Evolutionary conservation across 2,797 vertebrate species (phyloP).

Genomic region (Melanotaenia boesemani): DNA sequence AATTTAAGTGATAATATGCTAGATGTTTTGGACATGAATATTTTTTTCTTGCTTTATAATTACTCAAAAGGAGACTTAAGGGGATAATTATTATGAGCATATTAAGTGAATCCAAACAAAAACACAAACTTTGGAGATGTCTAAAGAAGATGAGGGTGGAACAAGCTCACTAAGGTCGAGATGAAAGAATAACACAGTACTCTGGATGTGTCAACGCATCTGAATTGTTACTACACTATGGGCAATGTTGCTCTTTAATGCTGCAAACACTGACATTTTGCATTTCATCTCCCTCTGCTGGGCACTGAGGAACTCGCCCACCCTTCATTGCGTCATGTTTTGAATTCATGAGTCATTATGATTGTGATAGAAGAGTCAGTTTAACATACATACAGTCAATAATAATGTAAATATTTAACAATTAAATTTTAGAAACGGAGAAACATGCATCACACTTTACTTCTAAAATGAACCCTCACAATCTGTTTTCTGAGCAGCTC

Average conservation of each 20-base stretch:
- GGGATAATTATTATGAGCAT: background rate
- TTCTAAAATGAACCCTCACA: no score
- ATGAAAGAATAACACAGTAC: background rate
- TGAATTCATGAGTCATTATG: background rate
- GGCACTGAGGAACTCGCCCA: background rate
- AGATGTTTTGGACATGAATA: background rate
- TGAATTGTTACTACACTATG: background rate
- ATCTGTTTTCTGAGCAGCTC: background rate
- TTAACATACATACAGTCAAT: background rate
- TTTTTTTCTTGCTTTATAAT: background rate
- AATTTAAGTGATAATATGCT: no score
- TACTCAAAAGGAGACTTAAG: background rate
- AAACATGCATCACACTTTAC: no score
- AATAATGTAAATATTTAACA: no score
- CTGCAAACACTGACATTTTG: background rate
- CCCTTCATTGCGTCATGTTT: background rate
- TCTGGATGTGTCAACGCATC: background rate
- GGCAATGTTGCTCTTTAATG: background rate
- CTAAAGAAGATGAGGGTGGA: background rate
- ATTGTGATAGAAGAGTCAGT: background rate
- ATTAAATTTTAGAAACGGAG: no score
- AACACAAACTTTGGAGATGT: background rate
- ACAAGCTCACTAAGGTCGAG: background rate
- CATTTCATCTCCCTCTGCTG: constrained; percentile 49
- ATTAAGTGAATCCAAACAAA: background rate